Evolutionary conservation across 1,140 invertebrate species (phyloP), one percentile per base, ranked within the genome.

Genomic region (Laupala kohalensis): DNA sequence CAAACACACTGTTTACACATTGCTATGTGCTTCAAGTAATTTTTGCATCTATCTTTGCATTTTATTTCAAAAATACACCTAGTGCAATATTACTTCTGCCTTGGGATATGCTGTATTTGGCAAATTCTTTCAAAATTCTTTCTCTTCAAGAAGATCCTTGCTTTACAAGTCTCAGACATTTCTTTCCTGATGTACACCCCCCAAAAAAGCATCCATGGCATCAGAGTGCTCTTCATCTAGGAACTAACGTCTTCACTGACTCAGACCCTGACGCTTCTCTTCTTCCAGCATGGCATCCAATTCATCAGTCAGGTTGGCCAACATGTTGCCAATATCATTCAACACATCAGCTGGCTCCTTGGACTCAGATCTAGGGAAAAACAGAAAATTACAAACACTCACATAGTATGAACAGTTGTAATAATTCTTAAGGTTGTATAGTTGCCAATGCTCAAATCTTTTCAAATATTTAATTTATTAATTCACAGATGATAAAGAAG

Each of bases 251-350:
- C 28, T 64, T 73, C 69, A 73, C 64, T 73, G 72, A 63, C 26
- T 87, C 72, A 92, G 84, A 65, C 89, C 90, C 80, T 91, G 90
- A 69, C 91, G 86, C 82, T 93, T 93, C 77, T 95, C 93, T 81
- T 94, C 92, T 83, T 95, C 93, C 75, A 97, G 83, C 93, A 97
- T 96, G 73, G 94, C 94, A 81, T 96, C 94, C 68, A 97, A 82
- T 81, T 97, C 94, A 78, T 95, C 93, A 0, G 94, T 96, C 15
- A 97, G 83, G 83, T 95, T 95, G 69, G 94, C 93, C 72, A 97
- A 81, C 94, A 97, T 98, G 80, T 95, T 95, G 13, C 95, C 96
- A 76, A 98, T 98, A 79, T 98, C 95, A 78, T 94, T 96, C 19
- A 98, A 86, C 13, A 97, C 95, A 82, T 97, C 94, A 5, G 88